Evolutionary conservation across 2,888 invertebrate genomes (phyloP).

Genomic region (Icerya purchasi): DNA sequence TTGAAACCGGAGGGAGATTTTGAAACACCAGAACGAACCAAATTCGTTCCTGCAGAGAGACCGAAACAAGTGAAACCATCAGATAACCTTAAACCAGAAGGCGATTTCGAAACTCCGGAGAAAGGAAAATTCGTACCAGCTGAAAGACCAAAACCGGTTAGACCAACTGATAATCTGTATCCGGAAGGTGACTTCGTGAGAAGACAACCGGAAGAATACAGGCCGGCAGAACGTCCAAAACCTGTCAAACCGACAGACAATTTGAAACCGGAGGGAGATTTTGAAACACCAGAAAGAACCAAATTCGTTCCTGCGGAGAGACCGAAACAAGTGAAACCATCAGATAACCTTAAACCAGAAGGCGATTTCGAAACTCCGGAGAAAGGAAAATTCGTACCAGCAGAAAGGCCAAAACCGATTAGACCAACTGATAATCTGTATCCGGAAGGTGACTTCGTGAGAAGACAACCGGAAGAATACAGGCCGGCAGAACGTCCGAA

Average conservation of each 20-base stretch:
- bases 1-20: conserved; percentile 24
- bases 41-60: conserved; percentile 21
- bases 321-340: conserved; percentile 30
- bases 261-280: conserved; percentile 34
- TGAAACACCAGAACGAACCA: conserved; percentile 22
- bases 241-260: conserved; percentile 31
- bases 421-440: conserved; percentile 30
- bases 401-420: conserved; percentile 20
- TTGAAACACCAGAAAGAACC: conserved; percentile 28
- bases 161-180: conserved; percentile 32
- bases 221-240: conserved; percentile 30
- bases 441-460: conserved; percentile 35
- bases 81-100: conserved; percentile 35
- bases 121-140: conserved; percentile 26
- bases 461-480: conserved; percentile 28
- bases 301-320: conserved; percentile 29
- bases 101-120: conserved; percentile 33
- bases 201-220: conserved; percentile 26
- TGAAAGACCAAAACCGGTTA: conserved; percentile 27
- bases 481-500: conserved; percentile 30
- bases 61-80: conserved; percentile 24
- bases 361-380: conserved; percentile 26
- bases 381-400: conserved; percentile 23
- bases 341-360: conserved; percentile 30
- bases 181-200: conserved; percentile 25